These are phyloP conservation scores for Dendrolimus pini DNA, from an alignment of 2,888 invertebrate genomes.

Conservation along the genomic window DNA sequence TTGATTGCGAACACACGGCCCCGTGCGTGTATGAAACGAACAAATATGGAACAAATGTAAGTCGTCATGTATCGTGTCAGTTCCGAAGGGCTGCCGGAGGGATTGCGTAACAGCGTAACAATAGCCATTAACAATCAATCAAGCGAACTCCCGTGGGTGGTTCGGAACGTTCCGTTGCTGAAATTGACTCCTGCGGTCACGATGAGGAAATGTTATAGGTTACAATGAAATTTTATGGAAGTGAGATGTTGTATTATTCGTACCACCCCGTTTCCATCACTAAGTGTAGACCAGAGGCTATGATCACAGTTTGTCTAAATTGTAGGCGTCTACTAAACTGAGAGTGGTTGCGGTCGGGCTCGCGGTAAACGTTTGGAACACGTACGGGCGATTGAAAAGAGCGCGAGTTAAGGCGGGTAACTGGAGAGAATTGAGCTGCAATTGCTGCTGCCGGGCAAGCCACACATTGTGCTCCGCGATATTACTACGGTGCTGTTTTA, in stretches of 20 bases:
- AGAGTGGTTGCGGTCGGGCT: constrained; percentile 47
- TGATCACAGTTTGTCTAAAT: constrained; percentile 59
- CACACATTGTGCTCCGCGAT: constrained; percentile 40
- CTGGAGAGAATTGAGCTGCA: constrained; percentile 50
- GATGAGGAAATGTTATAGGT: constrained; percentile 11
- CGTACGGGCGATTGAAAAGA: constrained; percentile 65
- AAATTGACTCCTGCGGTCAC: constrained; percentile 55
- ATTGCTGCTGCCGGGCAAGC: constrained; percentile 60
- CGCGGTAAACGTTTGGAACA: constrained; percentile 61
- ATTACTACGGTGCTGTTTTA: constrained; percentile 34
- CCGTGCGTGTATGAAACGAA: constrained; percentile 27
- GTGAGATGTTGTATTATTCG: neutral
- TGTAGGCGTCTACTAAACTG: constrained; percentile 35
- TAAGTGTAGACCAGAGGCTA: constrained; percentile 24
- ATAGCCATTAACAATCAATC: constrained; percentile 71
- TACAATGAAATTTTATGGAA: neutral
- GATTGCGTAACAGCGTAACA: constrained; percentile 58
- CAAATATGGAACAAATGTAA: constrained; percentile 46
- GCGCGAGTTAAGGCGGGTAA: constrained; percentile 62
- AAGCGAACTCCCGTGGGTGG: constrained; percentile 47
- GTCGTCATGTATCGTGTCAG: constrained; percentile 51
- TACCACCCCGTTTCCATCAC: constrained; percentile 7
- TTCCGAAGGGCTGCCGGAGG: constrained; percentile 32
- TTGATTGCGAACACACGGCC: constrained; percentile 49
- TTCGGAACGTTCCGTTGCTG: constrained; percentile 30